Conservation (phyloP, 2,888 invertebrate species). For the Pollenia angustigena region DNA sequence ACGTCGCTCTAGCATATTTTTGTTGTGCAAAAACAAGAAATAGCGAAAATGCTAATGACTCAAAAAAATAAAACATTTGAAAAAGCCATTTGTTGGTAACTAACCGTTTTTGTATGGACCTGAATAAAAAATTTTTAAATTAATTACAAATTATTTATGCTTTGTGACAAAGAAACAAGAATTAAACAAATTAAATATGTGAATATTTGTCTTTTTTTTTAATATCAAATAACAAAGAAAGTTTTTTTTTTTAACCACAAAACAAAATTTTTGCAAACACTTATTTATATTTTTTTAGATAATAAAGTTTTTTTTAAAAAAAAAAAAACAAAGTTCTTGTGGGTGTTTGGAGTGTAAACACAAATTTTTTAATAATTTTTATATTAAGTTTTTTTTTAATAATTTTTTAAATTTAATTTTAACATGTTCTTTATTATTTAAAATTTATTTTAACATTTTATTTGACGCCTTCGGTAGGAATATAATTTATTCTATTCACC, state of each 20-base stretch:
- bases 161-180: too few species aligned
- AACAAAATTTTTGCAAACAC: neutral
- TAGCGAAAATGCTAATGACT: too few species aligned
- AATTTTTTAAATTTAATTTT: constrained; percentile 39
- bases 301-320: constrained; percentile 6
- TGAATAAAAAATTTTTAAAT: too few species aligned
- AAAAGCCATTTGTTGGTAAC: too few species aligned
- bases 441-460: constrained; percentile 14
- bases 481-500: constrained; percentile 52
- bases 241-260: neutral
- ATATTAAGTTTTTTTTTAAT: too few species aligned
- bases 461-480: neutral
- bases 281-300: neutral
- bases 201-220: neutral
- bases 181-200: too few species aligned
- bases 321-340: neutral
- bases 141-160: too few species aligned
- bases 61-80: too few species aligned
- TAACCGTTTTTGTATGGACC: too few species aligned
- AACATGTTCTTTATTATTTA: constrained; percentile 19
- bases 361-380: constrained; percentile 15
- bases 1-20: too few species aligned
- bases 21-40: too few species aligned
- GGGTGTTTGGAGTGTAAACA: neutral
- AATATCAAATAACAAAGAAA: constrained; percentile 4